A percentile compares a stretch with the other conserved stretches of the same genome.
These are phyloP conservation scores for Cenopis cana DNA, from an alignment of 2,888 invertebrate species.

Conservation along the genomic window DNA sequence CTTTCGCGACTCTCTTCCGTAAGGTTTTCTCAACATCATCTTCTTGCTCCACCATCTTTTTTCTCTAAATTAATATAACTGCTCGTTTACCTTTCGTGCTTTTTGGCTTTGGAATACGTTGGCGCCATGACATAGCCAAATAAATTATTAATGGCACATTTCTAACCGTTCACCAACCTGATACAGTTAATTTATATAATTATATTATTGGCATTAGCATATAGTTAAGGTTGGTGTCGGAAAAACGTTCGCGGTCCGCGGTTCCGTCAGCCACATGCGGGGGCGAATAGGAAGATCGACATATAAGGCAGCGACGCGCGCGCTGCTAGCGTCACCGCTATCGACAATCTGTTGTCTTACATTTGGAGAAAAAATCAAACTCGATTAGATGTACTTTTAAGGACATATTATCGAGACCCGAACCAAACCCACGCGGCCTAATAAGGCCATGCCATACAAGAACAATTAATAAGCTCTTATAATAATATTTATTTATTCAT, in stretches of 20 bases:
- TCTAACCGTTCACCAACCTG: not conserved
- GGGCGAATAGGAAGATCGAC: constrained; percentile 81
- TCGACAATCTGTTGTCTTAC: constrained; percentile 61
- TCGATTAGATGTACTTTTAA: constrained; percentile 72
- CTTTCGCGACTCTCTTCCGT: no score
- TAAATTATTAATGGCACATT: not conserved
- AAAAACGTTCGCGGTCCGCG: constrained; percentile 59
- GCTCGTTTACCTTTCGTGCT: no score
- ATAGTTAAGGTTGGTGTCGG: constrained; percentile 63
- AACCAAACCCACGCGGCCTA: constrained; percentile 61
- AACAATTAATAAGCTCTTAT: constrained; percentile 37
- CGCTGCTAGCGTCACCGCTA: constrained; percentile 75
- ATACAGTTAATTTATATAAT: constrained; percentile 28
- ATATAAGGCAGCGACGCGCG: constrained; percentile 71
- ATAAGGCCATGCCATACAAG: constrained; percentile 46
- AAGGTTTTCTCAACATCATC: no score
- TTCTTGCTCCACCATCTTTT: no score
- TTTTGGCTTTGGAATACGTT: no score
- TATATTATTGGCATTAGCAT: constrained; percentile 59
- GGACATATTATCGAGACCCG: constrained; percentile 71
- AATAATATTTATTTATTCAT: constrained; percentile 32
- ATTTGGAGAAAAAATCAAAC: constrained; percentile 64
- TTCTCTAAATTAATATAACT: no score
- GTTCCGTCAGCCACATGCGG: constrained; percentile 71
- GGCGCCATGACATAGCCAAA: not conserved